A percentile compares a stretch with the other conserved stretches of the same genome.
These are phyloP conservation scores for Xenopus tropicalis DNA, from an alignment of 2,113 vertebrate species.

Conservation along the genomic window UCB_Xtro_10.0 CM004445.2:85423501-85424000, in stretches of 20 bases:
- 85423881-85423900: no score
- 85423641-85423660: constrained; percentile 76
- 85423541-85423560: constrained; percentile 47
- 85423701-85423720: constrained; percentile 93
- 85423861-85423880: no score
- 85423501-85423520: constrained; percentile 53
- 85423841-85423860: constrained; percentile 32
- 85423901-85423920: no score
- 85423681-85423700: constrained; percentile 99
- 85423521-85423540: constrained; percentile 50
- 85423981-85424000: no score
- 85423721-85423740: constrained; percentile 98
- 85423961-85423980: no score
- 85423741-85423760: constrained; percentile 98
- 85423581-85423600: constrained; percentile 43
- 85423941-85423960: no score
- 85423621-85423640: constrained; percentile 64
- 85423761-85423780: constrained; percentile 99
- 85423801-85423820: constrained; percentile 90
- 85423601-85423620: constrained; percentile 45
- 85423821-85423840: constrained; percentile 78
- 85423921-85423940: no score
- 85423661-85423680: constrained; percentile 93
- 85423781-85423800: constrained; percentile 96
- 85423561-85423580: constrained; percentile 51